phyloP scores from a whole-genome alignment of 1,140 invertebrate genomes.

The Medauroidea extradentata region DNA sequence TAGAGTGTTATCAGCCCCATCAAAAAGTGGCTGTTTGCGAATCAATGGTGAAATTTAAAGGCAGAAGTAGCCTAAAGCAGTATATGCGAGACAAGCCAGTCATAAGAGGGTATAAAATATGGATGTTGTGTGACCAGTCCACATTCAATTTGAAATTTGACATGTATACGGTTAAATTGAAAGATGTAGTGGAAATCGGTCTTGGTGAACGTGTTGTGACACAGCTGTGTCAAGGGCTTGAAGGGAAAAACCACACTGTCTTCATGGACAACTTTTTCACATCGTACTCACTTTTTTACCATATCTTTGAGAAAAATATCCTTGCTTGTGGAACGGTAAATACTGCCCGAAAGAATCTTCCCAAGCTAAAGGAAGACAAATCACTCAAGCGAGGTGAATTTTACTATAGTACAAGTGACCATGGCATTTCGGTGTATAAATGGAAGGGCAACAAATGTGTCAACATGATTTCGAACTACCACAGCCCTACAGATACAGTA shows the following conservation, averaged over 20 bases:
- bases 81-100: constrained; percentile 25
- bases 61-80: constrained; percentile 25
- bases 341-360: constrained; percentile 4
- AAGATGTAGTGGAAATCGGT: constrained; percentile 10
- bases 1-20: constrained; percentile 7
- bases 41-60: constrained; percentile 29
- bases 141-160: constrained; percentile 21
- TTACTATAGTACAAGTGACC: too few relatives aligned
- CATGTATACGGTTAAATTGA: constrained; percentile 23
- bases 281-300: constrained; percentile 20
- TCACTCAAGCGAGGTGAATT: too few relatives aligned
- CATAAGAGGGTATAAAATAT: constrained; percentile 27
- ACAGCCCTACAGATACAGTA: too few relatives aligned
- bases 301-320: constrained; percentile 16
- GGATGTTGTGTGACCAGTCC: constrained; percentile 14
- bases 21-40: constrained; percentile 24
- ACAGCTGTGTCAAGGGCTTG: constrained; percentile 26
- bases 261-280: constrained; percentile 32
- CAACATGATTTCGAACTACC: too few relatives aligned
- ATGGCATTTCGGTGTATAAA: too few relatives aligned
- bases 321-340: constrained; percentile 29
- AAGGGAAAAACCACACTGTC: constrained; percentile 22
- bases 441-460: too few relatives aligned
- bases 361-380: too few relatives aligned
- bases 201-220: constrained; percentile 38